A percentile compares a stretch with the other conserved stretches of the same genome.
Evolutionary conservation across 2,113 vertebrate species (phyloP).

Genomic region (Ammodytes marinus): DNA sequence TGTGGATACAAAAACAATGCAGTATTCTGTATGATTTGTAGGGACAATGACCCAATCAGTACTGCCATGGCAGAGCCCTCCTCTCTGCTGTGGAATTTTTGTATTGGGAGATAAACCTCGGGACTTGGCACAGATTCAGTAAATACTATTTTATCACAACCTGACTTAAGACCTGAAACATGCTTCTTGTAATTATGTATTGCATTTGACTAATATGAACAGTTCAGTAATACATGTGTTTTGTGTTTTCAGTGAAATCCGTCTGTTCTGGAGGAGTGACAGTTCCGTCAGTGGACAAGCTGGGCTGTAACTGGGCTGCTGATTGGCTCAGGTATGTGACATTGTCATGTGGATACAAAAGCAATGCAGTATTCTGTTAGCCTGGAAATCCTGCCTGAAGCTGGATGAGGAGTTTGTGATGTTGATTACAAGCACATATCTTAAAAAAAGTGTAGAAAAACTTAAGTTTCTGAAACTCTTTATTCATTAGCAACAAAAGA

Average conservation of each 20-base stretch:
- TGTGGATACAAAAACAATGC: neutral
- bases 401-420: slow-evolving; percentile 54
- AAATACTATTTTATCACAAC: slow-evolving; percentile 52
- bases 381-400: neutral
- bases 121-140: slow-evolving; percentile 84
- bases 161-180: slow-evolving; percentile 86
- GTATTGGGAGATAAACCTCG: slow-evolving; percentile 80
- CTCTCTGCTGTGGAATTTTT: slow-evolving; percentile 77
- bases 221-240: neutral
- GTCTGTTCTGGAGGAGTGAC: no score
- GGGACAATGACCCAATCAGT: slow-evolving; percentile 75
- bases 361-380: no score
- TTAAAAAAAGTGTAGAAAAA: slow-evolving; percentile 58
- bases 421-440: slow-evolving; percentile 67
- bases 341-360: no score
- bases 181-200: fast-evolving
- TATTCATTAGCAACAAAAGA: neutral
- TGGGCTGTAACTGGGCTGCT: no score
- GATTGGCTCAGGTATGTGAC: no score
- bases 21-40: neutral
- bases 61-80: slow-evolving; percentile 78
- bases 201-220: fast-evolving
- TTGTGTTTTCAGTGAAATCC: neutral
- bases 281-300: no score
- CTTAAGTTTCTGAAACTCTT: slow-evolving; percentile 48